phyloP scores from a whole-genome alignment of 1,140 invertebrate genomes.

The Microplitis mediator region DNA sequence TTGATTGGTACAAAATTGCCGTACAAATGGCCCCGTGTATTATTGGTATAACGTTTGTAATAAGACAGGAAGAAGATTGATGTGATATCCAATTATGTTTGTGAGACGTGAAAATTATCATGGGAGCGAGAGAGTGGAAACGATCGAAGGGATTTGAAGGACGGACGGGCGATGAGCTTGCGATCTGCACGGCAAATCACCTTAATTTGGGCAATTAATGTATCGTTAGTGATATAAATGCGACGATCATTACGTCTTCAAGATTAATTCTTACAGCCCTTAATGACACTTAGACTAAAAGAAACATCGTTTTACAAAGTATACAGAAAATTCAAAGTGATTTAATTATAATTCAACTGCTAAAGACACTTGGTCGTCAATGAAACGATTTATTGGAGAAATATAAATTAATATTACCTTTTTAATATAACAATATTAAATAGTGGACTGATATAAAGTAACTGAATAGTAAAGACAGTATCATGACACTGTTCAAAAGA shows the following conservation, averaged over 20 bases:
- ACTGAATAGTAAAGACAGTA: no score
- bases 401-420: no score
- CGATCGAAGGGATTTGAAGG: background rate
- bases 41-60: constrained; percentile 5
- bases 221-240: constrained; percentile 35
- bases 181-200: constrained; percentile 13
- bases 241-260: constrained; percentile 3
- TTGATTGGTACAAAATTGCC: background rate
- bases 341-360: no score
- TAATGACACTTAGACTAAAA: background rate
- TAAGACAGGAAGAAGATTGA: constrained; percentile 1
- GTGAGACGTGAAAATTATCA: background rate
- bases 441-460: no score
- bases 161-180: constrained; percentile 4
- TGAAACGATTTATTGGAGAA: background rate
- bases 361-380: no score
- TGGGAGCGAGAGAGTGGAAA: background rate
- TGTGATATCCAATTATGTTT: constrained; percentile 21
- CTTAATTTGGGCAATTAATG: constrained; percentile 41
- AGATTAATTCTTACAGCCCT: background rate
- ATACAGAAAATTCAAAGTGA: background rate
- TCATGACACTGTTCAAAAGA: no score
- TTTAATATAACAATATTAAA: no score
- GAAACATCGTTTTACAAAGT: background rate
- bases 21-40: background rate